phyloP scores from a whole-genome alignment of 1,140 invertebrate genomes.

The Latrodectus geometricus region DNA sequence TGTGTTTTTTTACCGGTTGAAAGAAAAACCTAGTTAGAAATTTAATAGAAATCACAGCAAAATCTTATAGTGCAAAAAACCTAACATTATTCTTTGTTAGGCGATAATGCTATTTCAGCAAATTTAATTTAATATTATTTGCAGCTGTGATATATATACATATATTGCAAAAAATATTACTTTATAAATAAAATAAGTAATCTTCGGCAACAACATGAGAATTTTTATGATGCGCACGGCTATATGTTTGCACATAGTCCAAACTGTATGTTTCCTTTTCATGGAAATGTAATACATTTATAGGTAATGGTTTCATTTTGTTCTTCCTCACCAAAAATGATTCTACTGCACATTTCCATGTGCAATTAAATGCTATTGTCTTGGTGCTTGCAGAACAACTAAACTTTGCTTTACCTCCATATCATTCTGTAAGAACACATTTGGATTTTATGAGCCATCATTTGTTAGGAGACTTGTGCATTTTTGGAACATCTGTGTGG shows the following conservation, averaged over 20 bases:
- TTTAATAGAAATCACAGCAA: not conserved
- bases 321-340: constrained; percentile 30
- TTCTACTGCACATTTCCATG: constrained; percentile 45
- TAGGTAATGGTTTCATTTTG: not conserved
- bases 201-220: constrained; percentile 12
- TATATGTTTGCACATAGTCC: constrained; percentile 59
- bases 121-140: constrained; percentile 17
- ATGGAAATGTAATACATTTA: not conserved
- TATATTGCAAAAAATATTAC: constrained; percentile 38
- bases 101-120: not conserved
- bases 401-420: constrained; percentile 61
- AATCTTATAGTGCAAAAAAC: not conserved
- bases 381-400: constrained; percentile 61
- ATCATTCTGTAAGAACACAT: constrained; percentile 58
- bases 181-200: constrained; percentile 19
- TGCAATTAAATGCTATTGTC: constrained; percentile 56
- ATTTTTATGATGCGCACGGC: constrained; percentile 48
- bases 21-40: not conserved
- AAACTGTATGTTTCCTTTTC: constrained; percentile 2
- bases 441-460: constrained; percentile 59
- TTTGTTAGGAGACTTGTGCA: constrained; percentile 47
- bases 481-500: constrained; percentile 28
- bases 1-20: not conserved
- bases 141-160: constrained; percentile 44
- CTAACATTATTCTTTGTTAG: not conserved